phyloP scores from a whole-genome alignment of 1,140 invertebrate species.

The Trichonephila inaurata region DNA sequence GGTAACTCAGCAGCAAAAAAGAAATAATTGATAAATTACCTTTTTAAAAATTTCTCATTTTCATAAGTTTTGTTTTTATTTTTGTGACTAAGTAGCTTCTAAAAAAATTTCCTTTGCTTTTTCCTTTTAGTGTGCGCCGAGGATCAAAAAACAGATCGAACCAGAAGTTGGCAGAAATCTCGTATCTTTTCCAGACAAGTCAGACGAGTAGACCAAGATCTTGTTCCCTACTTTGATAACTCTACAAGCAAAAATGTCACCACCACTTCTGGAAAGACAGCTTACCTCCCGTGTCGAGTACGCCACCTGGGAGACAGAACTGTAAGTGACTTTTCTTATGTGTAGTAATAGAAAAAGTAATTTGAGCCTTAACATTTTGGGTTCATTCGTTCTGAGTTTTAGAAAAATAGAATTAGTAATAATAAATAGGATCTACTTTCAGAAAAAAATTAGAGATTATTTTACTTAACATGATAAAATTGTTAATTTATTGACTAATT shows the following conservation, averaged over 20 bases:
- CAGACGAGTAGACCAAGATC: slow-evolving; percentile 59
- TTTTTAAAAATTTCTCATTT: too few relatives aligned
- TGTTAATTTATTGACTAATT: too few relatives aligned
- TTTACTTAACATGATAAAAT: too few relatives aligned
- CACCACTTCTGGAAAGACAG: slow-evolving; percentile 78
- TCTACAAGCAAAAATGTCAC: slow-evolving; percentile 81
- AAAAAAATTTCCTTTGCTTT: background rate
- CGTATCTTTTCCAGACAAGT: slow-evolving; percentile 54
- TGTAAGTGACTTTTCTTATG: slow-evolving; percentile 78
- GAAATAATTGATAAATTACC: too few relatives aligned
- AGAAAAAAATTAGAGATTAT: too few relatives aligned
- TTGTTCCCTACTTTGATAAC: slow-evolving; percentile 78
- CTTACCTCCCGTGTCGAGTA: slow-evolving; percentile 79
- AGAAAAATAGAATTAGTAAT: too few relatives aligned
- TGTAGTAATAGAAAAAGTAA: background rate
- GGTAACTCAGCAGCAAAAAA: too few relatives aligned
- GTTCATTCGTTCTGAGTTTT: background rate
- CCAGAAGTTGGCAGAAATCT: slow-evolving; percentile 51
- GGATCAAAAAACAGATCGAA: slow-evolving; percentile 51
- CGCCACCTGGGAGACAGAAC: slow-evolving; percentile 80
- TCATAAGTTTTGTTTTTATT: background rate
- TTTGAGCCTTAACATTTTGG: background rate
- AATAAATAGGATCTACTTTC: too few relatives aligned
- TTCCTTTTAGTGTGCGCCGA: slow-evolving; percentile 35
- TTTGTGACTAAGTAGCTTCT: background rate